Evolutionary conservation across 2,113 vertebrate species (phyloP).

Genomic region (Helogale parvula): DNA sequence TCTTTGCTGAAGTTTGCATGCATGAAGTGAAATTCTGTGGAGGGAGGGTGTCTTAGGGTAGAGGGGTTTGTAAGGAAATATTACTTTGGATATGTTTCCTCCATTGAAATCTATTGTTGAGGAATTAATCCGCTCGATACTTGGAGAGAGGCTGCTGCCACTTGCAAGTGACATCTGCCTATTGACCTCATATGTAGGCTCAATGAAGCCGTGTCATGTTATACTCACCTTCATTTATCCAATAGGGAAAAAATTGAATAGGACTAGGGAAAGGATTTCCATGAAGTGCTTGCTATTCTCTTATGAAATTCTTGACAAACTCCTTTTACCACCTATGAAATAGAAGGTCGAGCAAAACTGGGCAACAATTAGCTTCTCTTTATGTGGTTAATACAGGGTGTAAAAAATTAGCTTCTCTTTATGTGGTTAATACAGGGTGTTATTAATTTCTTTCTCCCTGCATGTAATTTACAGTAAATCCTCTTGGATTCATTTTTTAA

Average conservation of each 20-base stretch:
- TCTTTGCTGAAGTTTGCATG: background rate
- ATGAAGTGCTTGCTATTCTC: background rate
- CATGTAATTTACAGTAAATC: constrained; percentile 80
- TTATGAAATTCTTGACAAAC: background rate
- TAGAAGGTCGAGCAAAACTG: background rate
- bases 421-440: constrained; percentile 35
- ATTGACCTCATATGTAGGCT: background rate
- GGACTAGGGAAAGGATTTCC: background rate
- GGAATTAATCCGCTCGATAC: background rate
- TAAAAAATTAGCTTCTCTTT: constrained; percentile 69
- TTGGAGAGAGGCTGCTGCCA: background rate
- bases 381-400: constrained; percentile 43
- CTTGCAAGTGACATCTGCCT: background rate
- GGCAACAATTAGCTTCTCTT: constrained; percentile 60
- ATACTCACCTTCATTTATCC: constrained; percentile 17
- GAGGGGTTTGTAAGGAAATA: background rate
- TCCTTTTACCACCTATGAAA: constrained; percentile 23
- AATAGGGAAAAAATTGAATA: background rate
- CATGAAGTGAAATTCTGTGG: background rate
- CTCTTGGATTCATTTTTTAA: constrained; percentile 83
- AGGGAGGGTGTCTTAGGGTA: background rate
- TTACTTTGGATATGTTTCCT: constrained; percentile 17
- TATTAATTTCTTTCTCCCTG: constrained; percentile 73
- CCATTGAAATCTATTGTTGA: constrained; percentile 30
- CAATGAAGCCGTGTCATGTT: background rate